These are phyloP conservation scores for Nowickia ferox DNA, from an alignment of 2,888 invertebrate species.

Conservation along the genomic window DNA sequence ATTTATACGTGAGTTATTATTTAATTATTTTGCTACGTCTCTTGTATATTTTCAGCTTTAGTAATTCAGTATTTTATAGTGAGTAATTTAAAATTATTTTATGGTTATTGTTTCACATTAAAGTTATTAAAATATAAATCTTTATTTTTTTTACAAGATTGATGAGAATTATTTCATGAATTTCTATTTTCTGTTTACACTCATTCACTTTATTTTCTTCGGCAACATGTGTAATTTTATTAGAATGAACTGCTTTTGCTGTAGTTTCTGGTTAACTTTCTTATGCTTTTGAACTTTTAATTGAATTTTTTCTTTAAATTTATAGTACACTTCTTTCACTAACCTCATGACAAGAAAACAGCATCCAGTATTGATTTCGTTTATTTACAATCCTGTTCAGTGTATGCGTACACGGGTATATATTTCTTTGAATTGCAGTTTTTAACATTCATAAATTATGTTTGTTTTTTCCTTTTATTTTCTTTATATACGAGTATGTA, in stretches of 20 bases:
- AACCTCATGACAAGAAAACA: neutral
- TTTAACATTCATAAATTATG: slow-evolving; percentile 56
- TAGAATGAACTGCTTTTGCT: neutral
- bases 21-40: too few species aligned
- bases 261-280: neutral
- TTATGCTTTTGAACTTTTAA: slow-evolving; percentile 32
- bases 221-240: slow-evolving; percentile 7
- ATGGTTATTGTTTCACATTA: too few species aligned
- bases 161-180: neutral
- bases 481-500: too few species aligned
- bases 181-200: neutral
- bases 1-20: too few species aligned
- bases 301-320: slow-evolving; percentile 46
- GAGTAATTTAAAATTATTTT: too few species aligned
- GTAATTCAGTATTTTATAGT: too few species aligned
- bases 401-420: slow-evolving; percentile 16
- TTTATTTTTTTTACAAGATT: too few species aligned
- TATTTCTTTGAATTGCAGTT: slow-evolving; percentile 16
- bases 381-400: slow-evolving; percentile 7
- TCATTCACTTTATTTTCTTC: neutral
- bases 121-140: too few species aligned
- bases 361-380: slow-evolving; percentile 28
- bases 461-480: neutral
- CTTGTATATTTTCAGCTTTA: too few species aligned
- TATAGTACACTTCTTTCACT: slow-evolving; percentile 1